Evolutionary conservation across 2,113 vertebrate genomes (phyloP).

Genomic region (Garra rufa): DNA sequence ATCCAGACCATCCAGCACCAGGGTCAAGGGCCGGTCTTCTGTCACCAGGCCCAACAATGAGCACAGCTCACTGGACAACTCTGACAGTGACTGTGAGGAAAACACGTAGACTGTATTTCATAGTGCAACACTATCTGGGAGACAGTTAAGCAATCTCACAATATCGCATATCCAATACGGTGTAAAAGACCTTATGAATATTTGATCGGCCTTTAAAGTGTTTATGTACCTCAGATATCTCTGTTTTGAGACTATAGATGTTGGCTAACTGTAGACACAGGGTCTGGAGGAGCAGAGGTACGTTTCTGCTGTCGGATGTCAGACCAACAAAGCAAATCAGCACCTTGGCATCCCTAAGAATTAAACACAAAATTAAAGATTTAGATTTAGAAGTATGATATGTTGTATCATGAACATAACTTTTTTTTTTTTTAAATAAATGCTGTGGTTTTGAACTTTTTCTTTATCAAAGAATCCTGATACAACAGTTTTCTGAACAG

Average conservation of each 20-base stretch:
- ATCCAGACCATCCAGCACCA: constrained; percentile 73
- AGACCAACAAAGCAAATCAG: constrained; percentile 67
- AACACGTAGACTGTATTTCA: neutral
- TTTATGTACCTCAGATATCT: constrained; percentile 67
- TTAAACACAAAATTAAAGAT: neutral
- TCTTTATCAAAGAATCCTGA: too few species aligned
- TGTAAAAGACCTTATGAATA: constrained; percentile 29
- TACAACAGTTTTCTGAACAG: too few species aligned
- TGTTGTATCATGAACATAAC: neutral
- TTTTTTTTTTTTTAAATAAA: too few species aligned
- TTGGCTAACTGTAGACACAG: constrained; percentile 69
- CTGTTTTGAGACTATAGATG: constrained; percentile 59
- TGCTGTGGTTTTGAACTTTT: too few species aligned
- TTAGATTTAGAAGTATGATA: too few species aligned
- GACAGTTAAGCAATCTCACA: constrained; percentile 1
- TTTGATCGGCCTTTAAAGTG: constrained; percentile 1
- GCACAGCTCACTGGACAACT: constrained; percentile 69
- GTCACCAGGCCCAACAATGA: constrained; percentile 67
- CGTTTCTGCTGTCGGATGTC: constrained; percentile 67
- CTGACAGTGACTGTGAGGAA: constrained; percentile 63
- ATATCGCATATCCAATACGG: neutral
- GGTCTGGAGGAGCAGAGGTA: constrained; percentile 64
- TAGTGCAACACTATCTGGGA: neutral
- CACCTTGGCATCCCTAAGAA: constrained; percentile 58
- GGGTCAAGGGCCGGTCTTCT: constrained; percentile 61